These are phyloP conservation scores for Agrilus planipennis DNA, from an alignment of 1,140 invertebrate genomes.

Conservation along the genomic window DNA sequence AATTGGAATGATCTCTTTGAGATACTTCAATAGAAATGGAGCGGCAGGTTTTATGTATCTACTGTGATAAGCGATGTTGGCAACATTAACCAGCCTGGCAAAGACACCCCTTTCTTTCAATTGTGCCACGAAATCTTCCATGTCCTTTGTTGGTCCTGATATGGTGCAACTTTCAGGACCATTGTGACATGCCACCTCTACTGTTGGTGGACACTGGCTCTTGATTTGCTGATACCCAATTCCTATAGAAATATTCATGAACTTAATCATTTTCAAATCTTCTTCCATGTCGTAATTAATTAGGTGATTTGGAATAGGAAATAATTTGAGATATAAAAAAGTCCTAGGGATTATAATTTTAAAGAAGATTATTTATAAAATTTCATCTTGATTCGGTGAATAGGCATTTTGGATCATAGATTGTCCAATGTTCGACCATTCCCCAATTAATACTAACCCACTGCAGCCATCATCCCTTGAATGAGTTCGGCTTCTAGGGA, in stretches of 20 bases:
- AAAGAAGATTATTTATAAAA: no score
- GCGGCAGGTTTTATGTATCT: conserved; percentile 65
- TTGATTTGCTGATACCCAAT: conserved; percentile 38
- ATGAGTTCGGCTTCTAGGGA: conserved; percentile 67
- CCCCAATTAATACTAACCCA: conserved; percentile 49
- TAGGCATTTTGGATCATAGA: no score
- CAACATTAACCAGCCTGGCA: conserved; percentile 66
- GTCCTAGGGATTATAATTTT: no score
- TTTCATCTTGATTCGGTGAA: no score
- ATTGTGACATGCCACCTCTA: conserved; percentile 82
- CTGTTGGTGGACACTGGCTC: conserved; percentile 46
- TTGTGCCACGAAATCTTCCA: conserved; percentile 55
- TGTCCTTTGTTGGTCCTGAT: conserved; percentile 64
- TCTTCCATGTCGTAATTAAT: not conserved
- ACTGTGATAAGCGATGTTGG: conserved; percentile 78
- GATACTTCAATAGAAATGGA: conserved; percentile 56
- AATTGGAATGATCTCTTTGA: conserved; percentile 56
- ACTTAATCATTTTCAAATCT: conserved; percentile 1
- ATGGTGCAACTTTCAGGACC: conserved; percentile 72
- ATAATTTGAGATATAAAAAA: no score
- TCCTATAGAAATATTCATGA: no score
- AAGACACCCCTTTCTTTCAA: conserved; percentile 65
- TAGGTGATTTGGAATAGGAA: no score
- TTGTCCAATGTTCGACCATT: no score
- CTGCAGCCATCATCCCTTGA: conserved; percentile 73